Percentiles rank a stretch among this genome's conserved stretches.
These are phyloP conservation scores for Harpalus rubripes DNA, from an alignment of 2,888 invertebrate species.

Conservation along the genomic window DNA sequence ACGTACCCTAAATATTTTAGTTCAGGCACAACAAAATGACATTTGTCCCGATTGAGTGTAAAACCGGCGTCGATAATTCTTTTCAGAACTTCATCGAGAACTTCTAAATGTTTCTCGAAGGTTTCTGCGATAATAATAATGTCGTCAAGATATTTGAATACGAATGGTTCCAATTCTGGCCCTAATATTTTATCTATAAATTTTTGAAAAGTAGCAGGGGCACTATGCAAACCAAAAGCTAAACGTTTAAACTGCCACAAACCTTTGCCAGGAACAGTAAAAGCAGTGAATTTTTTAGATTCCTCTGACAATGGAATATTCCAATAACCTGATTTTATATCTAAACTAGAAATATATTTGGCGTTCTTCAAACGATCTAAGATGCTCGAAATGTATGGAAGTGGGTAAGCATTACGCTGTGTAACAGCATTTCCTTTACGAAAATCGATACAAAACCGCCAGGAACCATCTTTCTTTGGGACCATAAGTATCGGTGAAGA, in stretches of 20 bases:
- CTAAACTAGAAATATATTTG: neutral
- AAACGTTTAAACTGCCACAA: too few species aligned
- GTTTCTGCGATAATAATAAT: neutral
- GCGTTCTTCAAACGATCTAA: neutral
- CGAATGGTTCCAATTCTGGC: neutral
- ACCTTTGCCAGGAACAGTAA: too few species aligned
- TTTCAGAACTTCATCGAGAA: neutral
- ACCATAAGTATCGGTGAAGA: neutral
- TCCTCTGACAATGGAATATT: neutral
- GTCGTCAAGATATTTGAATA: conserved; percentile 5
- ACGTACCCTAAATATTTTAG: neutral
- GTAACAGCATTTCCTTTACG: too few species aligned
- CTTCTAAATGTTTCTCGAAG: neutral
- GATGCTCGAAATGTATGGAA: conserved; percentile 16
- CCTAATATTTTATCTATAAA: conserved; percentile 12
- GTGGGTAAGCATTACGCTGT: neutral
- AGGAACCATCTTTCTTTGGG: too few species aligned
- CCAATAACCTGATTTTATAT: conserved; percentile 27
- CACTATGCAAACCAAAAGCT: too few species aligned
- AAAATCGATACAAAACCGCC: too few species aligned
- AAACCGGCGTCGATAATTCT: neutral
- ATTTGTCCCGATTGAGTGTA: too few species aligned
- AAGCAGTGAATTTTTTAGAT: too few species aligned
- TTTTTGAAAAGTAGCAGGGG: neutral
- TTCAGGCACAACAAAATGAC: neutral